Conservation (phyloP, 2,797 vertebrate species). For the Tiaroga cobitis region DNA sequence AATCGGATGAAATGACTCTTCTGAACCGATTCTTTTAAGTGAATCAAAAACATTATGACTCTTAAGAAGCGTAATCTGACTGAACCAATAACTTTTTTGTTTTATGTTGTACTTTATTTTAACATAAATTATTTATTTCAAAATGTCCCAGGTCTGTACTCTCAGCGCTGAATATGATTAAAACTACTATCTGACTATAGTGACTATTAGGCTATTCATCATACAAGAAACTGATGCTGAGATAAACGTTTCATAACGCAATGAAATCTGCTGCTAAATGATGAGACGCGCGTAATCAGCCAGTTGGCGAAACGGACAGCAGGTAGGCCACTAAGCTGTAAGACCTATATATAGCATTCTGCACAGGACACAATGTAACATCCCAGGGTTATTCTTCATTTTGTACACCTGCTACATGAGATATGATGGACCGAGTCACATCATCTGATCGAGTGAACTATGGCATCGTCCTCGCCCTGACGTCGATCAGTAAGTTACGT, state of each 20-base stretch:
- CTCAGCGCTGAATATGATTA: background rate
- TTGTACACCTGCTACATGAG: background rate
- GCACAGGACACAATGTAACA: slow-evolving; percentile 6
- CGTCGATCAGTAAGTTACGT: slow-evolving; percentile 52
- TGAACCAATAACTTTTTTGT: background rate
- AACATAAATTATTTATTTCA: background rate
- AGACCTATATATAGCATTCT: slow-evolving; percentile 41
- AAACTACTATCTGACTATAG: background rate
- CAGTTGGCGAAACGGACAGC: background rate
- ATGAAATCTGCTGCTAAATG: background rate
- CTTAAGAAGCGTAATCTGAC: background rate
- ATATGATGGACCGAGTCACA: slow-evolving; percentile 50
- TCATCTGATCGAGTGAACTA: slow-evolving; percentile 29
- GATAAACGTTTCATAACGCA: background rate
- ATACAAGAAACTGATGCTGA: background rate
- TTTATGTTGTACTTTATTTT: background rate
- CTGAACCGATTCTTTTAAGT: background rate
- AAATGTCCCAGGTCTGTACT: background rate
- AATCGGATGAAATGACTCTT: background rate
- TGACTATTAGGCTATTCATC: background rate
- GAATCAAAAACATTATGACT: background rate
- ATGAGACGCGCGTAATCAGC: background rate
- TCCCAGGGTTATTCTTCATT: background rate
- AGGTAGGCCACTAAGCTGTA: slow-evolving; percentile 45
- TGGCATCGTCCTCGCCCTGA: slow-evolving; percentile 36